phyloP scores from a whole-genome alignment of 2,888 invertebrate species.

The Noctua pronuba region DNA sequence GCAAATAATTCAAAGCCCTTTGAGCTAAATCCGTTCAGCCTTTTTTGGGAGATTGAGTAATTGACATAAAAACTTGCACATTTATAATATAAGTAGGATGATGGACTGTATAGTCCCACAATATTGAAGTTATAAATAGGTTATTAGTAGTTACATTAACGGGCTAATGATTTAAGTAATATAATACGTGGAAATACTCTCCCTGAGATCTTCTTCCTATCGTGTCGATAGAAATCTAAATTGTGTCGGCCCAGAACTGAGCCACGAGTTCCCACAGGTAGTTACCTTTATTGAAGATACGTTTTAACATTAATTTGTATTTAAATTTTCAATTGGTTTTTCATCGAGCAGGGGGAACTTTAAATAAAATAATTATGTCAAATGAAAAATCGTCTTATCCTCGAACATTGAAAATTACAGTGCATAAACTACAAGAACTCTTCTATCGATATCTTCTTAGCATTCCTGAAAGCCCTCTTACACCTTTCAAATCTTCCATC shows the following conservation, averaged over 20 bases:
- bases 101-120: too few species aligned
- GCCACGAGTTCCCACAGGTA: not conserved
- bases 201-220: not conserved
- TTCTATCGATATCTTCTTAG: slow-evolving; percentile 2
- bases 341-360: not conserved
- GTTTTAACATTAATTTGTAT: slow-evolving; percentile 27
- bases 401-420: not conserved
- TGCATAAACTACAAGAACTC: not conserved
- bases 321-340: not conserved
- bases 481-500: slow-evolving; percentile 8
- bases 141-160: too few species aligned
- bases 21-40: not conserved
- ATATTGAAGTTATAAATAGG: too few species aligned
- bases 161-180: too few species aligned
- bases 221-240: not conserved
- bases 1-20: not conserved
- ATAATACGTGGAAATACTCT: too few species aligned
- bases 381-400: not conserved
- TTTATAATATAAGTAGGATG: too few species aligned
- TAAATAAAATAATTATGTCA: not conserved
- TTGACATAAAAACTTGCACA: too few species aligned
- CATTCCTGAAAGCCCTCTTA: not conserved
- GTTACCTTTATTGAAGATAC: not conserved
- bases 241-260: not conserved
- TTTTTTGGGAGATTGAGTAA: not conserved